These are phyloP conservation scores for Vulpes ferrilata DNA, from an alignment of 2,113 vertebrate species.

Conservation along the genomic window DNA sequence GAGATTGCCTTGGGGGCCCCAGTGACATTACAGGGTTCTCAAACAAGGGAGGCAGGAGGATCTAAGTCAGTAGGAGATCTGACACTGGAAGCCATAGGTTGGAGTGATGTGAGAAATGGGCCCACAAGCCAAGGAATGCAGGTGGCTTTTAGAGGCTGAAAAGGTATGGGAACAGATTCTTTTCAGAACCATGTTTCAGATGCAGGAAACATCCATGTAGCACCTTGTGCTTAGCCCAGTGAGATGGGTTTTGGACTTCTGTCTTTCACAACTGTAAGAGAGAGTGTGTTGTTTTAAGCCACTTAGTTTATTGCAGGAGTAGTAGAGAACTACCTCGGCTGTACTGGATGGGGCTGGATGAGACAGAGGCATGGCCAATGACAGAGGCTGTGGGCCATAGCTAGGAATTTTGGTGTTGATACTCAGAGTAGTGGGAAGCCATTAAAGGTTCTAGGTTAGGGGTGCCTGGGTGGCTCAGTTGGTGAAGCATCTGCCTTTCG, in stretches of 20 bases:
- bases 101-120: not conserved
- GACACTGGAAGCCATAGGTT: fast-evolving
- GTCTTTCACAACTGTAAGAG: not conserved
- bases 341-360: not conserved
- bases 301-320: fast-evolving
- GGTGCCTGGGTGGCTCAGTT: no score
- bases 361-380: not conserved
- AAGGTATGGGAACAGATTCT: not conserved
- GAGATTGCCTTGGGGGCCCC: not conserved
- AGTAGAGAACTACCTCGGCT: fast-evolving
- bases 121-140: not conserved
- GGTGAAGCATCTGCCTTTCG: no score
- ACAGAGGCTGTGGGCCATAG: fast-evolving
- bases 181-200: not conserved
- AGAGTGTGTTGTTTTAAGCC: not conserved
- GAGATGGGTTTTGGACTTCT: not conserved
- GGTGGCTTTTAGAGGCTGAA: not conserved
- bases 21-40: not conserved
- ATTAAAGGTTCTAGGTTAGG: no score
- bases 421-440: not conserved
- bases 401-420: not conserved
- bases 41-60: not conserved
- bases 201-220: not conserved
- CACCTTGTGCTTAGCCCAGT: not conserved
- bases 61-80: not conserved